Conservation (phyloP, 2,113 vertebrate genomes). For the Malaclemys terrapin region DNA sequence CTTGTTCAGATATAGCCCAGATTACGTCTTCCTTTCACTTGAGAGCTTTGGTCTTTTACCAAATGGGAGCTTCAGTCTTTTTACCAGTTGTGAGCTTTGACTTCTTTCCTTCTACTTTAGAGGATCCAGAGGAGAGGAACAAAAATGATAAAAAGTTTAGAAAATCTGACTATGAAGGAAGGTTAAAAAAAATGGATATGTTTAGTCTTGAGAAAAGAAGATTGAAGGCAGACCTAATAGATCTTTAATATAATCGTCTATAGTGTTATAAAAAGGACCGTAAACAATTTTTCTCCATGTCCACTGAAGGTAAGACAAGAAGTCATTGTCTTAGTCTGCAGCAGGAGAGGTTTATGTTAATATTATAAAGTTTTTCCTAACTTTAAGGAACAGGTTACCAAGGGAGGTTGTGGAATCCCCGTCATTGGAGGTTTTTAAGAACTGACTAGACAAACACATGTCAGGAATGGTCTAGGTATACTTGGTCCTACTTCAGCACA, state of each 20-base stretch:
- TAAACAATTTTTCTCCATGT: not conserved
- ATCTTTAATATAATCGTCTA: not conserved
- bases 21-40: not conserved
- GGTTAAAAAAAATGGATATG: not conserved
- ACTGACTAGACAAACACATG: not conserved
- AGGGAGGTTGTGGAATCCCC: not conserved
- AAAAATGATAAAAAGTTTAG: not conserved
- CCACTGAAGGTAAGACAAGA: not conserved
- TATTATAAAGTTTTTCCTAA: not conserved
- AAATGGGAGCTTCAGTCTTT: not conserved
- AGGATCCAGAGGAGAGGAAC: not conserved
- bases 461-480: not conserved
- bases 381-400: not conserved
- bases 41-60: not conserved
- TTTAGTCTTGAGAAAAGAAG: not conserved
- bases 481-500: not conserved
- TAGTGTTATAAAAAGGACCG: not conserved
- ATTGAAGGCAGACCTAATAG: not conserved
- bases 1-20: not conserved
- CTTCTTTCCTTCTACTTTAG: not conserved
- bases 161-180: not conserved
- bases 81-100: not conserved
- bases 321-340: not conserved
- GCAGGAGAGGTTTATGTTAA: not conserved
- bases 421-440: not conserved